Evolutionary conservation across 92 coral and sea anemone genomes (phyloP).

Genomic region (Meandrina meandrites): DNA sequence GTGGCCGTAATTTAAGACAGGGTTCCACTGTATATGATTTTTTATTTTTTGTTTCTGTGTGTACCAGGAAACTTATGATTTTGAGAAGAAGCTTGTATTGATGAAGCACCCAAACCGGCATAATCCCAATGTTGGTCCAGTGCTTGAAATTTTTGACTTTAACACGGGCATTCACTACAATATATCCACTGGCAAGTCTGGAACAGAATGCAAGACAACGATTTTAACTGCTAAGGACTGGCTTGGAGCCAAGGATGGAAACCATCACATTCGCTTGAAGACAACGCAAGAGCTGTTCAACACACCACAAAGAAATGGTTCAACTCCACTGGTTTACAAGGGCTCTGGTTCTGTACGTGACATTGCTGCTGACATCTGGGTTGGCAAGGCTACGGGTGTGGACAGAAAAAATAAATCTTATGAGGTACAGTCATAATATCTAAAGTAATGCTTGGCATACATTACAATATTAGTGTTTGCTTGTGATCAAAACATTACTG

Average conservation of each 20-base stretch:
- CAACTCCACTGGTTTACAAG: slow-evolving; percentile 53
- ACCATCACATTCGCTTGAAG: slow-evolving; percentile 72
- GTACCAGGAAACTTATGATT: slow-evolving; percentile 61
- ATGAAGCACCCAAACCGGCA: slow-evolving; percentile 35
- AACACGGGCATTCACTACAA: slow-evolving; percentile 68
- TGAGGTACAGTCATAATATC: slow-evolving; percentile 10
- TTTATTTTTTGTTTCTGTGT: neutral
- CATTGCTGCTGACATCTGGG: slow-evolving; percentile 77
- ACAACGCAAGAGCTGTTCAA: slow-evolving; percentile 60
- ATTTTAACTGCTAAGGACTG: slow-evolving; percentile 11
- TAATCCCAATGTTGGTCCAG: slow-evolving; percentile 21
- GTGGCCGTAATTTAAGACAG: too few relatives aligned
- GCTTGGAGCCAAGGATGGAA: slow-evolving; percentile 40
- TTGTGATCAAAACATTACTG: neutral
- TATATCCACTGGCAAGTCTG: slow-evolving; percentile 24
- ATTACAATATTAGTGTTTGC: neutral
- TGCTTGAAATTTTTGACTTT: slow-evolving; percentile 58
- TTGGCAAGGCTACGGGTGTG: neutral
- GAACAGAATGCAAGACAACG: slow-evolving; percentile 32
- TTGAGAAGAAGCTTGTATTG: slow-evolving; percentile 49
- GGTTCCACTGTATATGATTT: too few relatives aligned
- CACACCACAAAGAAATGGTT: slow-evolving; percentile 17
- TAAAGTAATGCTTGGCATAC: neutral
- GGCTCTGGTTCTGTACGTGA: slow-evolving; percentile 74
- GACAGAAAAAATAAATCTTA: neutral